A percentile compares a stretch with the other conserved stretches of the same genome.
These are phyloP conservation scores for Gymnogyps californianus DNA, from an alignment of 2,113 vertebrate species.

Conservation along the genomic window DNA sequence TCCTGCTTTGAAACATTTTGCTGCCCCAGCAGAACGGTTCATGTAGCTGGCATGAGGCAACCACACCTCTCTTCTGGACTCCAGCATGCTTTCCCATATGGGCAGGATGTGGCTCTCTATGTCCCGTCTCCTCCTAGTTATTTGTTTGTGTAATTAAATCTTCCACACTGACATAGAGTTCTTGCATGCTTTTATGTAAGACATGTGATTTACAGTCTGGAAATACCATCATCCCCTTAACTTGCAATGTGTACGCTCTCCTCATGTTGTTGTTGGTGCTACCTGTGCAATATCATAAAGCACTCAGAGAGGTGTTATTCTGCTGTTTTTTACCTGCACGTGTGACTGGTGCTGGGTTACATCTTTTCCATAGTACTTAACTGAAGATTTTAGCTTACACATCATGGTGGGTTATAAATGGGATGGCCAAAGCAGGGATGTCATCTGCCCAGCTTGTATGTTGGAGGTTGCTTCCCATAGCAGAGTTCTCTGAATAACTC, in stretches of 20 bases:
- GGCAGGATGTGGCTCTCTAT: constrained; percentile 43
- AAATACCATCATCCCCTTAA: background rate
- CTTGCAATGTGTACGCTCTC: accelerated
- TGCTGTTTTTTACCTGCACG: background rate
- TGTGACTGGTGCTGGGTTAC: background rate
- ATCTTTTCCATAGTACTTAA: background rate
- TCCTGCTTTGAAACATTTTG: constrained; percentile 45
- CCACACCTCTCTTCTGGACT: constrained; percentile 45
- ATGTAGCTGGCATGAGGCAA: constrained; percentile 27
- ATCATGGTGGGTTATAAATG: background rate
- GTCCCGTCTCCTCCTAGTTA: constrained; percentile 11
- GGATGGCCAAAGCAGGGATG: background rate
- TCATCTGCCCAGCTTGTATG: background rate
- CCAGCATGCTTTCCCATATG: constrained; percentile 26
- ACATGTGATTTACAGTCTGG: background rate
- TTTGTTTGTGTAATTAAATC: constrained; percentile 34
- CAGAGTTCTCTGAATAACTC: background rate
- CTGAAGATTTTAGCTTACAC: background rate
- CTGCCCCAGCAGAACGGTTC: background rate
- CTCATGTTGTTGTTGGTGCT: background rate
- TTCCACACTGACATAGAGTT: background rate
- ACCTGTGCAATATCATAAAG: background rate
- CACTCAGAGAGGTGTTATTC: background rate
- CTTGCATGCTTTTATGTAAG: background rate
- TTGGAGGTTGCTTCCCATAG: background rate